Base-by-base conservation (phyloP, 2,113 vertebrate species). In the Melanotaenia duboulayi region DNA sequence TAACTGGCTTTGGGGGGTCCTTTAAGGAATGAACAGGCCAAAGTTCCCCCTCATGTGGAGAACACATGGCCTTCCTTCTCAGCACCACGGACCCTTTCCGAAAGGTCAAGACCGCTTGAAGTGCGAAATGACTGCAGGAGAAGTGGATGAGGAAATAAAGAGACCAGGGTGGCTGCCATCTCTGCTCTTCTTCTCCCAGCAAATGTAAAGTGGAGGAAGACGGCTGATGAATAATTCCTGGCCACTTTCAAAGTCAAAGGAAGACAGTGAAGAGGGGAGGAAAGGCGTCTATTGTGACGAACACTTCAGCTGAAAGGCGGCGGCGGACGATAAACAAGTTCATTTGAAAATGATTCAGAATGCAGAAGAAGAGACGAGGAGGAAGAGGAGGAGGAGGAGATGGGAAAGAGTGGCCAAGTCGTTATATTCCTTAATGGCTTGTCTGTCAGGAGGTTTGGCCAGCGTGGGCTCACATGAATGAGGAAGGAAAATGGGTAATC, bases 141-240 rank as follows among this genome's bases (percentile, higher is more conserved):
- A 69, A 70, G 82, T 70, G 61, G 54, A 52, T 1, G 61, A 60
- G 61, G 59, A 73, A 71, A 77, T 72, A 61, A 75, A 81, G 73
- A 66, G 66, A 66, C 11, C 1, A 24, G 44, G 35, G 40, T n/a
- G 12, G 20, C 28, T 13, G 58, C 14, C 24, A 78, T 48, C 69
- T 57, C 37, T 11, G 42, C 60, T 50, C 48, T 39, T 82, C 74
- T 61, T 67, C 79, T 83, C 54, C 50, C 35, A 57, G 58, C 62
- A 78, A 72, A 86, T 79, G 81, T 66, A 80, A 81, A 84, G 74
- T 50, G 73, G 71, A 70, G 60, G 57, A 57, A 67, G 56, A 35
- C 32, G 14, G 57, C 7, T 20, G 5, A 89, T 90, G 89, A 92
- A 91, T 91, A 86, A 92, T 90, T 91, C 83, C 56, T 19, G 32